Base-by-base conservation (phyloP, 2,797 vertebrate species). In the Anguilla pacifica region DNA sequence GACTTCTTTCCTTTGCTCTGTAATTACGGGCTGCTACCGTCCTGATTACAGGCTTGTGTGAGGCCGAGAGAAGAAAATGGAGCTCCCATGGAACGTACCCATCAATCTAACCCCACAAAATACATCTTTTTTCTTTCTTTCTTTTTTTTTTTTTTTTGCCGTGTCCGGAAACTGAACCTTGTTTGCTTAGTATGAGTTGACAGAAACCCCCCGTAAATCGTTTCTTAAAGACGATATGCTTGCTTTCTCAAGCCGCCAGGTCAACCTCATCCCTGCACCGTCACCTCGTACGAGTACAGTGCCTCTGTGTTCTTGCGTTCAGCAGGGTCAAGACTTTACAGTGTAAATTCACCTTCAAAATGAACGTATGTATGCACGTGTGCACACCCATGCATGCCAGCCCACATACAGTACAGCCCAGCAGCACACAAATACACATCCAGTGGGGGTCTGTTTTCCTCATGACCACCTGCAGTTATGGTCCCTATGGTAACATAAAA, bases 21-120 rank as follows among this genome's bases (percentile, higher is more conserved):
- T 92, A 92, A 94, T 94, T 89, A 94, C 91, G 92, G 88, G 84
- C 88, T 7, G 79, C 79, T 0, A 4, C 83, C 84, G n/a, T 86
- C 67, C 64, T 72, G 85, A 86, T 53, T 74, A 72, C 64, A 74
- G 67, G 11, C 43, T 35, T 25, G 3, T n/a, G 46, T 35, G 25
- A 10, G n/a, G 81, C 55, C 11, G 83, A 28, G 22, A 84, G 28
- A 11, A 31, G 82, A 55, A 81, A 55, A 55, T 84, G 87, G 85
- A 89, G 77, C 85, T 86, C 88, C 88, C 83, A 87, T 3, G 72
- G 83, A 89, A 92, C 86, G 86, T 90, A 92, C 89, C 88, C 86
- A 90, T 64, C 88, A 91, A 85, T 90, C 88, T 79, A 85, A 77
- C 46, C 88, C 91, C 84, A 91, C 91, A 83, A 93, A 93, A 90